Percentiles rank a stretch among this genome's conserved stretches.
phyloP scores from a whole-genome alignment of 2,797 vertebrate genomes.

The Phrynocephalus vlangalii region DNA sequence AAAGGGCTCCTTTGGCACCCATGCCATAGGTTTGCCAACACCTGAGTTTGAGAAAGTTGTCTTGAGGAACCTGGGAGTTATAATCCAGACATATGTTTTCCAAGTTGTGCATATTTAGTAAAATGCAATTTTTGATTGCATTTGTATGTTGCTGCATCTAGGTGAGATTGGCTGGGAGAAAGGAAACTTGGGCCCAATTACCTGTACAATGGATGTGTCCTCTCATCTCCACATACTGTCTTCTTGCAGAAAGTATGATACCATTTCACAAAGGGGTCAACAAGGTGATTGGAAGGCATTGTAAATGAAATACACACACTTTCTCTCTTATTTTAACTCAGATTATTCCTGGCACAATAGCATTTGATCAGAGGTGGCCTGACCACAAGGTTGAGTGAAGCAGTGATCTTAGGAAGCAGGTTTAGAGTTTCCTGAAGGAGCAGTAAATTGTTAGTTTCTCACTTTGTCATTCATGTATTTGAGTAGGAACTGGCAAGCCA shows the following conservation, averaged over 20 bases:
- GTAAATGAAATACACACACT: not conserved
- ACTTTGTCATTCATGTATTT: not conserved
- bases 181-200: not conserved
- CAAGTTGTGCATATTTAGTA: not conserved
- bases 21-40: too few species aligned
- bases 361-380: rapidly evolving
- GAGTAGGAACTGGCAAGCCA: too few species aligned
- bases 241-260: not conserved
- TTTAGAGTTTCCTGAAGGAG: not conserved
- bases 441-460: not conserved
- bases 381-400: not conserved
- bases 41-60: too few species aligned
- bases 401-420: not conserved
- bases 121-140: not conserved
- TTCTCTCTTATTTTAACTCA: not conserved
- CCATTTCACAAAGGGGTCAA: not conserved
- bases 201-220: not conserved
- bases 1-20: too few species aligned
- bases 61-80: too few species aligned
- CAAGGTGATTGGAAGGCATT: not conserved
- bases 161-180: not conserved
- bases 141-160: not conserved
- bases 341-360: not conserved
- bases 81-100: too few species aligned
- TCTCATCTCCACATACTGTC: not conserved